phyloP scores from a whole-genome alignment of 2,797 vertebrate species.

The Chaunax sp. region DNA sequence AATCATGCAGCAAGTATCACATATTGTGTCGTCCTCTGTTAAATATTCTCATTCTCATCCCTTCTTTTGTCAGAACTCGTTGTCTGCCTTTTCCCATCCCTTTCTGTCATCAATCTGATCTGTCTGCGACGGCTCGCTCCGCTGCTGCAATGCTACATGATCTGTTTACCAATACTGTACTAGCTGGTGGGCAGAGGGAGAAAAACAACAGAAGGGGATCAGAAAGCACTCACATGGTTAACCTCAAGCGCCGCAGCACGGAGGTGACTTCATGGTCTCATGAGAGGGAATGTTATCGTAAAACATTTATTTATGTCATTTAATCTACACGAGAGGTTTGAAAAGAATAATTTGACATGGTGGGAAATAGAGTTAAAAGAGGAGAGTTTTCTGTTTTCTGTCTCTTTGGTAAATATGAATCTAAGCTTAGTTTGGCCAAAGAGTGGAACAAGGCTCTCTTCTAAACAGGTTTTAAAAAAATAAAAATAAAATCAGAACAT shows the following conservation, averaged over 20 bases:
- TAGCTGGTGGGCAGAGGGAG: conserved; percentile 35
- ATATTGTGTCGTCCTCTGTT: neutral
- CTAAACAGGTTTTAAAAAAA: too few relatives aligned
- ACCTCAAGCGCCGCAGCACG: conserved; percentile 20
- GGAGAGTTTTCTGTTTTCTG: neutral
- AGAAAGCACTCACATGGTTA: conserved; percentile 14
- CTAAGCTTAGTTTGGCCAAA: too few relatives aligned
- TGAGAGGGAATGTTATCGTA: neutral
- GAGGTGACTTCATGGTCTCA: neutral
- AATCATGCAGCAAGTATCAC: conserved; percentile 4
- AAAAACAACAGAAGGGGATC: conserved; percentile 12
- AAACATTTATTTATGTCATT: conserved; percentile 6
- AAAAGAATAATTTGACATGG: neutral
- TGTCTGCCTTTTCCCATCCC: conserved; percentile 3
- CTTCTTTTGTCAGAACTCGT: conserved; percentile 9
- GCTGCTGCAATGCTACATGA: conserved; percentile 72
- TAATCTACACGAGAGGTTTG: conserved; percentile 2
- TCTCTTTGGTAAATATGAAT: neutral
- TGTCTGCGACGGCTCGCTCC: conserved; percentile 39
- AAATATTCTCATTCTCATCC: conserved; percentile 10
- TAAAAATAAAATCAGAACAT: too few relatives aligned
- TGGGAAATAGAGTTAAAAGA: neutral
- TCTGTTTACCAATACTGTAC: conserved; percentile 72
- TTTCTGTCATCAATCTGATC: conserved; percentile 36
- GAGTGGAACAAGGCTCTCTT: too few relatives aligned